Evolutionary conservation across 2,888 invertebrate species (phyloP).

Genomic region (Chloroclysta siterata): DNA sequence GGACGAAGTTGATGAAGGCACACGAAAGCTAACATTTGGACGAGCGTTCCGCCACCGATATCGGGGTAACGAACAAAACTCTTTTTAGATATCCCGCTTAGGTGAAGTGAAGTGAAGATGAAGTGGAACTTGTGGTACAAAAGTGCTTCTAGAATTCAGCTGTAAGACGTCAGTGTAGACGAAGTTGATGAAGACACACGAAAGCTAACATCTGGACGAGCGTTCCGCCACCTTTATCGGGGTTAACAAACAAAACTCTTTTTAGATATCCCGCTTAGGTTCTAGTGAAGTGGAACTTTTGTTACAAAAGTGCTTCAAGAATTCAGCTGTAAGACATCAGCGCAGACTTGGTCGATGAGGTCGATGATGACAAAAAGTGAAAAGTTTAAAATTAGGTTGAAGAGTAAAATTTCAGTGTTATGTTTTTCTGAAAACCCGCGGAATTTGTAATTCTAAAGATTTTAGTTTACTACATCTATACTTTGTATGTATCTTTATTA

Average conservation of each 20-base stretch:
- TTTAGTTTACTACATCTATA: too few species aligned
- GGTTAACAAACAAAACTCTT: slow-evolving; percentile 83
- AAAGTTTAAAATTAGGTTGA: too few species aligned
- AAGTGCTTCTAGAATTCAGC: background rate
- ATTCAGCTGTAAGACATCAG: background rate
- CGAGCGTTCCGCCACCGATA: slow-evolving; percentile 82
- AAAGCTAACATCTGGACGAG: slow-evolving; percentile 68
- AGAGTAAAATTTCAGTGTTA: background rate
- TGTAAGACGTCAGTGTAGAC: slow-evolving; percentile 35
- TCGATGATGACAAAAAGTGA: background rate
- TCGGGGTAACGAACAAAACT: slow-evolving; percentile 83
- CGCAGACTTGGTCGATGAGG: background rate
- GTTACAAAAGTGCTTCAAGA: background rate
- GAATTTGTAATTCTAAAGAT: background rate
- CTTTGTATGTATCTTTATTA: too few species aligned
- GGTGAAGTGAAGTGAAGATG: slow-evolving; percentile 47
- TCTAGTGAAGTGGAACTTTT: slow-evolving; percentile 6
- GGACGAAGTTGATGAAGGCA: slow-evolving; percentile 47
- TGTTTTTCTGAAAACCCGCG: background rate
- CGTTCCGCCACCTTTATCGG: slow-evolving; percentile 83
- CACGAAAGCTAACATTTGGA: slow-evolving; percentile 60
- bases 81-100: slow-evolving; percentile 82
- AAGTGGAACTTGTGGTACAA: slow-evolving; percentile 2
- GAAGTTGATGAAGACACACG: slow-evolving; percentile 48
- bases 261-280: slow-evolving; percentile 77